Base-by-base conservation (phyloP, 2,888 invertebrate species). In the Lamproptera curius region DNA sequence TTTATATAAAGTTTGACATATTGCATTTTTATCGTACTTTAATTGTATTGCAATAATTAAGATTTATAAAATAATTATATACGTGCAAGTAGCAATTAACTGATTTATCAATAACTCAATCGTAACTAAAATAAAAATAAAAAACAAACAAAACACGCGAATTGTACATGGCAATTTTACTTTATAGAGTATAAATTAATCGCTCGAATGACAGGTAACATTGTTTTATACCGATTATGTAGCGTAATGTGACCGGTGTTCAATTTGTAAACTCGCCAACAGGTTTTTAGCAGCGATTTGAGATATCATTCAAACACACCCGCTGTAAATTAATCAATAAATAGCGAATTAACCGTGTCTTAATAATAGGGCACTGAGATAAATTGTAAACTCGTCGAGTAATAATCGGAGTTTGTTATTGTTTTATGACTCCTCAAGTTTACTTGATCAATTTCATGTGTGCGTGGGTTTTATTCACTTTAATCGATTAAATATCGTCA, bases 171-270 rank as follows among this genome's bases (percentile, higher is more conserved):
- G 20, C 42, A 33, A 37, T 42, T 23, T 17, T 28, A 9, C 11
- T 31, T 41, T 15, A 2, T 23, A 11, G n/a, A 10, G 20, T 14
- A 9, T 3, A 38, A 38, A 39, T 43, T 33, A 35, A 39, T 39
- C 35, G 20, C 10, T 16, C 34, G 6, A 35, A 9, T 42, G 42
- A 39, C 34, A 46, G 10, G 10, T 46, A 44, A 40, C 43, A 49
- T 15, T 17, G 37, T 40, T 43, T 43, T 33, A 42, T 31, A 31
- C 34, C 26, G 20, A 35, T 57, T 55, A 52, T 49, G 54, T 47
- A 55, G 45, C 49, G 52, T 20, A 38, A 37, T 23, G 28, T 13
- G 20, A 14, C 13, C 6, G 26, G 16, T 41, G 31, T 33, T 42
- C n/a, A 35, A 46, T 17, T 14, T 16, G 20, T 20, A 6, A 16